Conservation (phyloP, 92 coral and sea anemone genomes). For the Phenganax marumi region DNA sequence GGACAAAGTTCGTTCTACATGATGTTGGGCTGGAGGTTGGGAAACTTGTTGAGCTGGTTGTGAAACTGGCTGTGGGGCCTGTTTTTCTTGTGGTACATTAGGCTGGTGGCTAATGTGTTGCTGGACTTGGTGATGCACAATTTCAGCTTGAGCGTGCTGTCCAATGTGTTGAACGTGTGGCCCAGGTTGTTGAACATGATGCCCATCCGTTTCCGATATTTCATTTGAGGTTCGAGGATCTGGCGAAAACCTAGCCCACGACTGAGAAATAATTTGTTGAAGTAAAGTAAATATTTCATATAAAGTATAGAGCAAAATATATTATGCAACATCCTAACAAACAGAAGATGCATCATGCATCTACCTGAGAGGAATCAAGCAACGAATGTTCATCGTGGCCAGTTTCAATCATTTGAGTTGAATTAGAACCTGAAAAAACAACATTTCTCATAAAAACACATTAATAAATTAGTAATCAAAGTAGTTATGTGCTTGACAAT, state of each 20-base stretch:
- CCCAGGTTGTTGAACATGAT: background rate
- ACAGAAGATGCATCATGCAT: background rate
- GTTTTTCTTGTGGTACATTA: slow-evolving; percentile 15
- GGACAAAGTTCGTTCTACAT: slow-evolving; percentile 22
- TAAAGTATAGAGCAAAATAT: background rate
- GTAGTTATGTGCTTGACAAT: background rate
- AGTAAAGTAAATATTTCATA: background rate
- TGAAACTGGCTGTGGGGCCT: slow-evolving; percentile 13
- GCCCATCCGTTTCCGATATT: slow-evolving; percentile 6
- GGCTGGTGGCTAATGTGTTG: slow-evolving; percentile 2
- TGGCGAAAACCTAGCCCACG: slow-evolving; percentile 45
- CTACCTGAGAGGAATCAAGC: slow-evolving; percentile 31
- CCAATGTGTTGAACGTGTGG: slow-evolving; percentile 1
- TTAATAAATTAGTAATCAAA: background rate
- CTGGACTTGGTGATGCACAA: background rate
- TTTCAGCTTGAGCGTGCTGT: background rate
- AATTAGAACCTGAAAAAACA: background rate
- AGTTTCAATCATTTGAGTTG: slow-evolving; percentile 23
- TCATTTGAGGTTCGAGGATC: slow-evolving; percentile 20
- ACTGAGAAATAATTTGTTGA: background rate
- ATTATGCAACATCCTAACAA: background rate
- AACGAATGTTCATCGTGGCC: slow-evolving; percentile 10
- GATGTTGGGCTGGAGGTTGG: background rate
- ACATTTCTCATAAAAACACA: background rate
- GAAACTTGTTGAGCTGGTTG: background rate